Evolutionary conservation across 1,140 invertebrate species (phyloP), one percentile per base, ranked within the genome.

Genomic region (Drosophila punjabiensis): DNA sequence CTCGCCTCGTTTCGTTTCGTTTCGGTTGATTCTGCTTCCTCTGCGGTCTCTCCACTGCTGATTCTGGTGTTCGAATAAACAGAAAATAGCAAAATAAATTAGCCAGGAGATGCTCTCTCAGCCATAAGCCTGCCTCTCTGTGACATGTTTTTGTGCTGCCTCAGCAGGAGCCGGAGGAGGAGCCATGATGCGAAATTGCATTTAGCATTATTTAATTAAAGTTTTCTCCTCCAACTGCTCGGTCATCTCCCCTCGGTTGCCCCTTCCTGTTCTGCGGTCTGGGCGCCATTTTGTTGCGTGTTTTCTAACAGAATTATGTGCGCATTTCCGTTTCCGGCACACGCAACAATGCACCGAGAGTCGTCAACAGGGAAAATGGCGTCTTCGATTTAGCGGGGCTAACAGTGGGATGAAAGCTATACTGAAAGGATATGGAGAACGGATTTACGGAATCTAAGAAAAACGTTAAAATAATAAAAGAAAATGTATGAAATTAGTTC

Each of bases 191-290:
- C 55, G 48, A 81, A 89, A 90, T 79, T 65, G 64, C 65, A 79
- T 85, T 86, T 90, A 74, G 68, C 70, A 77, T 80, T 58, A 80
- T 89, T 90, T 86, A 89, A 89, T 89, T 89, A 89, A 90, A 89
- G 67, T 67, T 73, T 67, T 35, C 63, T 58, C 32, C 52, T 43
- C 20, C 24, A 47, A 16, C 48, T 74, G 35, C 30, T 35, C 48
- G 45, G 20, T 14, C 56, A 58, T 10, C 37, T 10, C 24, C 14
- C 24, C 24, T 2, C 37, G 14, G 37, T 16, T 8, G 16, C 37
- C 37, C 14, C 16, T 62, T 18, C 39, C 4, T 3, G n/a, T 30
- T 20, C 52, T 62, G 67, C 13, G 48, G 47, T 64, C 33, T 24
- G 43, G 62, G 48, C 76, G 69, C 76, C 78, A 80, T 79, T 80